Evolutionary conservation across 2,797 vertebrate genomes (phyloP), one percentile per base, ranked within the genome.

Genomic region (Silurus aristotelis): DNA sequence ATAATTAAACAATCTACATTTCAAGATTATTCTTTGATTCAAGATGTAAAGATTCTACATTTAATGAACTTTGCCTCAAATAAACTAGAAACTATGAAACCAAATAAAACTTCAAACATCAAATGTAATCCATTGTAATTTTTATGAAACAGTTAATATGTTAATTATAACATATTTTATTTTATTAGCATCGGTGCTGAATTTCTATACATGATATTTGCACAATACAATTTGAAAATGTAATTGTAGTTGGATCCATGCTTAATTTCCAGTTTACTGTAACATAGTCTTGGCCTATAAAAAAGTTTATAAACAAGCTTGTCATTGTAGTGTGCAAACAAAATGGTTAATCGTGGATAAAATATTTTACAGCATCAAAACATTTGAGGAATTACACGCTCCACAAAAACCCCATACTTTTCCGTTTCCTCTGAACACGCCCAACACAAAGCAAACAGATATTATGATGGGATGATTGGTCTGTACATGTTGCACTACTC

Each of bases 401-500:
- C 63, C 10, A 48, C 4, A 43, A 27, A 55, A 14, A 22, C 68
- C 67, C 15, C 67, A 55, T 64, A 27, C 22, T 22, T 38, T 9
- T 19, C n/a, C 7, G 46, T 19, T 76, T 25, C 17, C 1, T 22
- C 27, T 58, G 27, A 82, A 80, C 55, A 83, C 73, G 43, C 80
- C 84, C 79, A 66, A 38, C 61, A 56, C 68, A 61, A 63, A 80
- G 12, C 58, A 68, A 75, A 67, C 52, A 60, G 58, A 55, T 64
- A 48, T 73, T 73, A 58, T 25, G 64, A 60, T 81, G 56, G 8
- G 17, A 25, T 46, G 48, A 73, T 76, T 5, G 17, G 52, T 68
- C 79, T 86, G 71, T 52, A 77, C 80, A 64, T 82, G 64, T 84
- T 61, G 19, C 17, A 6, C 20, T 5, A 63, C 56, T 55, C 14